These are phyloP conservation scores for Diorhabda elongata DNA, from an alignment of 1,140 invertebrate species.

Conservation along the genomic window DNA sequence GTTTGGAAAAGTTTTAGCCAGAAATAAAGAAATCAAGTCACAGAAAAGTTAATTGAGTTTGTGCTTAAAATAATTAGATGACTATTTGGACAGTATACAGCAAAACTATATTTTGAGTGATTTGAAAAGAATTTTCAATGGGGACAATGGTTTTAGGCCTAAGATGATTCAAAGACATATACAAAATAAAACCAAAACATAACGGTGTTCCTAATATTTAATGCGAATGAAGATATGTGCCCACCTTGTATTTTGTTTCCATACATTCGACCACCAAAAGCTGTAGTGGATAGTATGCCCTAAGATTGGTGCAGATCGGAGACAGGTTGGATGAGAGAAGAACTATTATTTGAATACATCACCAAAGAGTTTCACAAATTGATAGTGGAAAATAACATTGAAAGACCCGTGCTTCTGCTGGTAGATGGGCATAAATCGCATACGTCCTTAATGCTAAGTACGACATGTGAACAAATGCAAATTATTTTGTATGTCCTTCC, in stretches of 20 bases:
- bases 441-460: slow-evolving; percentile 6
- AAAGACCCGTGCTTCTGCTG: slow-evolving; percentile 38
- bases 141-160: background rate
- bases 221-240: slow-evolving; percentile 2
- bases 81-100: background rate
- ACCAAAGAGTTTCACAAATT: slow-evolving; percentile 20
- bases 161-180: background rate
- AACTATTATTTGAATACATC: slow-evolving; percentile 29
- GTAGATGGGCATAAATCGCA: slow-evolving; percentile 11
- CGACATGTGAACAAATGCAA: background rate
- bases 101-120: background rate
- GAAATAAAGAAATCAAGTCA: slow-evolving; percentile 13
- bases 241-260: slow-evolving; percentile 29
- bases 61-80: background rate
- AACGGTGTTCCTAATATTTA: slow-evolving; percentile 5
- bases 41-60: slow-evolving; percentile 15
- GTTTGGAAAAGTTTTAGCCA: slow-evolving; percentile 15
- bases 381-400: slow-evolving; percentile 24
- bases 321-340: slow-evolving; percentile 41
- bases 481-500: slow-evolving; percentile 4
- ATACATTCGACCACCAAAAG: slow-evolving; percentile 26
- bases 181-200: background rate
- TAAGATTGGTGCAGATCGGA: slow-evolving; percentile 40
- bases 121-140: slow-evolving; percentile 6
- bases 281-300: slow-evolving; percentile 34